Base-by-base conservation (phyloP, 2,113 vertebrate genomes). In the Pedetes capensis region DNA sequence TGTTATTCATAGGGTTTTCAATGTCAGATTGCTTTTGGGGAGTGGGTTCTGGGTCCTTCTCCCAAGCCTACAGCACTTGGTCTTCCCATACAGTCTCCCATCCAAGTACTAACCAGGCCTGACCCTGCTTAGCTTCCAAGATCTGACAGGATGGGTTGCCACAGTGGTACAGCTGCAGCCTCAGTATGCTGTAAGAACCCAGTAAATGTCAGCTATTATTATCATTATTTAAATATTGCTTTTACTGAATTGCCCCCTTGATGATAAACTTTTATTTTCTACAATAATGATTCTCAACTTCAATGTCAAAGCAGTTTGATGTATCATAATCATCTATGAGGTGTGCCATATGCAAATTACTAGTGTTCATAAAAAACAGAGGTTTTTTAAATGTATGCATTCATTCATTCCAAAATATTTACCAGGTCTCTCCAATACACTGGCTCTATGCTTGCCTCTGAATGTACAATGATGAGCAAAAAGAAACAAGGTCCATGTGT, bases 221-320 rank as follows among this genome's bases (percentile, higher is more conserved):
- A 18, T 71, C 39, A 84, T 81, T 80, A 94, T 78, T 64, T 88
- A 91, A 85, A 81, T 64, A 53, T 44, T 92, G 82, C 10, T 89
- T 78, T 96, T 61, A 71, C 55, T 51, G 34, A 81, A 80, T 79
- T 49, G 37, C 39, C 8, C 87, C 71, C 49, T 94, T 93, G 27
- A 83, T 17, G 39, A 91, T 51, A 42, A 93, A 82, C 1, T 87
- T 82, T 96, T 90, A 91, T 91, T 75, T 93, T 93, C 80, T 55
- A 72, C 53, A 66, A 37, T 34, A 95, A 34, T 72, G 82, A 85
- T 59, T 92, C 55, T 81, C 68, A 78, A 57, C 44, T 91, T 94
- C 63, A 61, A 37, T 75, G 74, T 91, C 86, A 88, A 68, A 88
- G 29, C 23, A 80, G 12, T 76, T 75, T 95, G 86, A 86, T 68